Conservation (phyloP, 1,140 invertebrate genomes). For the Zaprionus ghesquierei region DNA sequence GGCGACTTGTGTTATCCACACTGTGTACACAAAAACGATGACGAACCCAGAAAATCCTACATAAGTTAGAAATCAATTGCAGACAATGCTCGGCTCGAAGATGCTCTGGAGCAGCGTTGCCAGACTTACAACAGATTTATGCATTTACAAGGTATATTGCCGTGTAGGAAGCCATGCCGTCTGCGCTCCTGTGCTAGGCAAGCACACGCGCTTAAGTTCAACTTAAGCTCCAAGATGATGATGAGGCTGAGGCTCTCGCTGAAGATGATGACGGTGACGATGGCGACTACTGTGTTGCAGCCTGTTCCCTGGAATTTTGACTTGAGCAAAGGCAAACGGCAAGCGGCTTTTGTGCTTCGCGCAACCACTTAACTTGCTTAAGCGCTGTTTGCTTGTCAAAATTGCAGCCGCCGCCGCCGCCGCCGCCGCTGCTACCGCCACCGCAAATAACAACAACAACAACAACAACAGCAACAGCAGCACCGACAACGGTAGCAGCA, state of each 20-base stretch:
- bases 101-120: background rate
- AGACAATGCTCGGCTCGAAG: background rate
- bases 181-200: conserved; percentile 7
- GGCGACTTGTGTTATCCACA: conserved; percentile 7
- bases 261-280: conserved; percentile 13
- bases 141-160: background rate
- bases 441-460: conserved; percentile 14
- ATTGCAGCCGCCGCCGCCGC: conserved; percentile 51
- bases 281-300: conserved; percentile 50
- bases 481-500: conserved; percentile 17
- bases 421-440: background rate
- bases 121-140: background rate
- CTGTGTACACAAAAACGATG: conserved; percentile 18
- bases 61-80: background rate
- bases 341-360: conserved; percentile 62
- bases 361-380: conserved; percentile 68
- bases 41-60: conserved; percentile 17
- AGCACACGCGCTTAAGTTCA: conserved; percentile 67
- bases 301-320: conserved; percentile 66
- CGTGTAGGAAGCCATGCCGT: background rate
- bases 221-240: conserved; percentile 41
- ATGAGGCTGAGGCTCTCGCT: conserved; percentile 11
- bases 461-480: conserved; percentile 6
- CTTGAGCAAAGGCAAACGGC: conserved; percentile 38
- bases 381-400: conserved; percentile 74